Conservation (phyloP, 2,113 vertebrate species). For the Lepidiolamprologus cunningtoni region DNA sequence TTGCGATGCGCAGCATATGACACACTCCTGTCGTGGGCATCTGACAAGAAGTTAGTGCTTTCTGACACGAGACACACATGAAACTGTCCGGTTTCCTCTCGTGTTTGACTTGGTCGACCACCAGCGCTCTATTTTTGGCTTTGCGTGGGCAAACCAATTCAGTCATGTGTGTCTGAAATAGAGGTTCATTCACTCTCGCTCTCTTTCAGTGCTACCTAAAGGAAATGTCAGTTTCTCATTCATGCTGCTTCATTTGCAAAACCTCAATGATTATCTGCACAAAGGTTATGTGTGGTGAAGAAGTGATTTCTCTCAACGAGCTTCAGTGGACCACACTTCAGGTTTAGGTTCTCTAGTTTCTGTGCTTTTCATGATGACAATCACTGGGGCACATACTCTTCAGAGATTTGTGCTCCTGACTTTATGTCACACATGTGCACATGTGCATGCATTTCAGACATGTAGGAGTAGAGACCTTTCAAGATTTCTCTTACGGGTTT, state of each 20-base stretch:
- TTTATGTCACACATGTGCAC: not conserved
- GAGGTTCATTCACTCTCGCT: not conserved
- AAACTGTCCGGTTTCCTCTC: not conserved
- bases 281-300: not conserved
- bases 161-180: not conserved
- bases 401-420: not conserved
- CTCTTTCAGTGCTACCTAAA: not conserved
- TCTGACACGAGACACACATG: not conserved
- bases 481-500: not conserved
- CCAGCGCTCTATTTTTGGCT: slow-evolving; percentile 27
- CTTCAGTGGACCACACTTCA: not conserved
- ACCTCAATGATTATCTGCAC: not conserved
- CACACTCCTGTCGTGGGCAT: not conserved
- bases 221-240: not conserved
- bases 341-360: not conserved
- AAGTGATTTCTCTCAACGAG: not conserved
- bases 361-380: rapidly evolving
- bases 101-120: not conserved
- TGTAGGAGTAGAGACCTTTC: not conserved
- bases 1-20: not conserved
- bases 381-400: rapidly evolving
- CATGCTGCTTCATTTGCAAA: not conserved
- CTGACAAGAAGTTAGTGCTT: not conserved
- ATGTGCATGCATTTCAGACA: not conserved
- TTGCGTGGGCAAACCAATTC: not conserved